phyloP scores from a whole-genome alignment of 2,113 vertebrate genomes.

The Sialia sialis region DNA sequence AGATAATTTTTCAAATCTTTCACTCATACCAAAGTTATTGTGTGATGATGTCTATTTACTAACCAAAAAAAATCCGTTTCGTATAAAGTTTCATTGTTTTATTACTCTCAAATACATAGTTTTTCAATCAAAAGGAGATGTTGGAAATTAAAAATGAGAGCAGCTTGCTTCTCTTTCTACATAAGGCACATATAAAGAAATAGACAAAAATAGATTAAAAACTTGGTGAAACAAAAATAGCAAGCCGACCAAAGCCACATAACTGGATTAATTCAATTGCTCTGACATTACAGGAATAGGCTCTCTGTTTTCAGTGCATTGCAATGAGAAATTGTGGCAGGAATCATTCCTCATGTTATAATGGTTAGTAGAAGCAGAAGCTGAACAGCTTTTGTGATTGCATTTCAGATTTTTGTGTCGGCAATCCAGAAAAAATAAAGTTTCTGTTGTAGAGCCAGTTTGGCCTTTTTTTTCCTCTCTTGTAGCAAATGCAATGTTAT shows the following conservation, averaged over 20 bases:
- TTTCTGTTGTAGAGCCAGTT: background rate
- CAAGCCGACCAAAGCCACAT: constrained; percentile 15
- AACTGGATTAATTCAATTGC: constrained; percentile 16
- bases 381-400: background rate
- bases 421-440: background rate
- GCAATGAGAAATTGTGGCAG: background rate
- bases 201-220: constrained; percentile 24
- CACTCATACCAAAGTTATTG: background rate
- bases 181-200: background rate
- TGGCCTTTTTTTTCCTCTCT: background rate
- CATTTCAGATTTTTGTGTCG: background rate
- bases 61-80: background rate
- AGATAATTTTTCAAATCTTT: background rate
- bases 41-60: background rate
- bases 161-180: background rate
- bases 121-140: background rate
- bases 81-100: background rate
- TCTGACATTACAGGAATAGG: constrained; percentile 9
- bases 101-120: background rate
- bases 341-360: background rate
- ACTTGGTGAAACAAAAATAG: constrained; percentile 43
- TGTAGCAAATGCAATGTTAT: background rate
- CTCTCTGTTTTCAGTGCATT: constrained; percentile 4
- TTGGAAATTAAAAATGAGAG: background rate
- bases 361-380: background rate